Evolutionary conservation across 2,113 vertebrate genomes (phyloP).

Genomic region (Formicarius rufipectus): DNA sequence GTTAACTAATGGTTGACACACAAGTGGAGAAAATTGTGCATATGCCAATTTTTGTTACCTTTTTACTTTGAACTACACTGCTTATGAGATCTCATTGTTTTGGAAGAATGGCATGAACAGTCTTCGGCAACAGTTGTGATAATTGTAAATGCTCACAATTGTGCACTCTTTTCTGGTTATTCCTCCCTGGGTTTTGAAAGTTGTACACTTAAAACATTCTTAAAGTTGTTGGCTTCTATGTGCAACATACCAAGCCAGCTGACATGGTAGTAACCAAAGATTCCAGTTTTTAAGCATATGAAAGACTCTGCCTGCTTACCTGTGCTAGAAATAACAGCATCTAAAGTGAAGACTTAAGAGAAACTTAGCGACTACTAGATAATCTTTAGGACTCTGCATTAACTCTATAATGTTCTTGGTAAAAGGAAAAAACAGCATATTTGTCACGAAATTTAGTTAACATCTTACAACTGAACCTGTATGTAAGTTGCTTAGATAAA

Average conservation of each 20-base stretch:
- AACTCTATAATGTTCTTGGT: slow-evolving; percentile 91
- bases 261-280: slow-evolving; percentile 85
- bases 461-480: slow-evolving; percentile 88
- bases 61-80: slow-evolving; percentile 83
- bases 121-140: slow-evolving; percentile 83
- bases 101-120: slow-evolving; percentile 84
- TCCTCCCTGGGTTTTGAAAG: slow-evolving; percentile 81
- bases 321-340: slow-evolving; percentile 87
- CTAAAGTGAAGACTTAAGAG: slow-evolving; percentile 87
- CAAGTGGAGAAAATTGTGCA: slow-evolving; percentile 88
- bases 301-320: slow-evolving; percentile 89
- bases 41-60: slow-evolving; percentile 87
- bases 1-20: slow-evolving; percentile 83
- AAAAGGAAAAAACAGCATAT: slow-evolving; percentile 85
- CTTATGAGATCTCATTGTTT: slow-evolving; percentile 82
- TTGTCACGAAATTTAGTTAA: slow-evolving; percentile 89
- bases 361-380: slow-evolving; percentile 91
- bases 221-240: slow-evolving; percentile 81
- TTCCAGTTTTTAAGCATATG: slow-evolving; percentile 84
- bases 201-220: slow-evolving; percentile 87
- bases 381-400: slow-evolving; percentile 90
- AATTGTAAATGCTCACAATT: slow-evolving; percentile 82
- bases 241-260: slow-evolving; percentile 76
- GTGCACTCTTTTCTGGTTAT: slow-evolving; percentile 79
- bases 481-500: slow-evolving; percentile 92